Base-by-base conservation (phyloP, 2,888 invertebrate genomes). In the Tetheella fluctuosa region DNA sequence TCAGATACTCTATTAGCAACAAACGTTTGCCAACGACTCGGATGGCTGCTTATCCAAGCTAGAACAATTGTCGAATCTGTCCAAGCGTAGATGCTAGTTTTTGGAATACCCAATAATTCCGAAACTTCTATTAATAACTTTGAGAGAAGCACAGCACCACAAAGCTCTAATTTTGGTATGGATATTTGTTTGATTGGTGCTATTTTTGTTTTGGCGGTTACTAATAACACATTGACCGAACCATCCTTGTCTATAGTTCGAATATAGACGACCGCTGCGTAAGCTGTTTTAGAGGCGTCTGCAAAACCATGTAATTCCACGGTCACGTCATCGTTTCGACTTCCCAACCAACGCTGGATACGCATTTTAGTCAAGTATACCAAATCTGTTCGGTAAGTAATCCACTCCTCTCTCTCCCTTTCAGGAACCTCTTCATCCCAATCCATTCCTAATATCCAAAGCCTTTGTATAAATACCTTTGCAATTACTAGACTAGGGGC, bases 181-280 rank as follows among this genome's bases (percentile, higher is more conserved):
- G 76, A 70, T 13, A 74, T 58, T 28, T 67, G 59, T 58, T 67
- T 71, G 1, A 75, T 54, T n/a, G 76, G 74, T n/a, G 75, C 75
- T 48, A 74, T 71, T 57, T 63, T 66, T 28, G n/a, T n/a, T n/a
- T n/a, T n/a, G n/a, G n/a, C n/a, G n/a, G n/a, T n/a, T n/a, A n/a
- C n/a, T n/a, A n/a, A 7, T 55, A 20, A 2, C 12, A 59, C 69
- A n/a, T 59, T 61, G 15, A 67, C 57, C 3, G 55, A 39, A n/a
- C 65, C 65, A 52, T 61, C 10, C 13, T 34, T 20, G n/a, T 34
- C 59, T 55, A 34, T n/a, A 12, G 69, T 63, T 23, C 71, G 59
- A 4, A 57, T 54, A 55, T 73, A 76, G 0, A 66, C 71, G 8
- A 68, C 72, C 8, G 70, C 71, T 10, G 68, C 64, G 54, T 72